Conservation (phyloP, 2,113 vertebrate species). For the Xenus cinereus region DNA sequence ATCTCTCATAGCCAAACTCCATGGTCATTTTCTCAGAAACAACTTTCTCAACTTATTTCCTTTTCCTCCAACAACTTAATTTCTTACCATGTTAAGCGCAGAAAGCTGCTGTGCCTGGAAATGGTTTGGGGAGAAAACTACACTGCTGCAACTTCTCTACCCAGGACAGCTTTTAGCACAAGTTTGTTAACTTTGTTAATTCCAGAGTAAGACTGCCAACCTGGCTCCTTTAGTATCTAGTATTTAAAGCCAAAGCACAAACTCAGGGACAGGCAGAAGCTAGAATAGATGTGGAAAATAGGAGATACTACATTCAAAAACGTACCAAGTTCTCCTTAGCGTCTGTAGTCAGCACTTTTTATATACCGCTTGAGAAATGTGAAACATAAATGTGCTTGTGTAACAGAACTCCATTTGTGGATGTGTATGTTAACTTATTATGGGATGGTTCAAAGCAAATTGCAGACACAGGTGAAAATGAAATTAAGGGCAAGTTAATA, state of each 20-base stretch:
- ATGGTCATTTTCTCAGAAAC: neutral
- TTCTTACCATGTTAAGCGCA: neutral
- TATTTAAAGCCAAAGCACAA: neutral
- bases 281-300: neutral
- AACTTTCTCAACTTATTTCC: neutral
- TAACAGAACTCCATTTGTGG: neutral
- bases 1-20: neutral
- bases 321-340: neutral
- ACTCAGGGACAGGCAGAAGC: neutral
- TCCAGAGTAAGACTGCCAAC: neutral
- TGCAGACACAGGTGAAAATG: constrained; percentile 17
- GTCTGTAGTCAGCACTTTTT: neutral
- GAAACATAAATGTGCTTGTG: neutral
- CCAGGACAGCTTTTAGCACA: neutral
- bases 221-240: neutral
- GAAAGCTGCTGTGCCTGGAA: neutral
- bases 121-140: neutral
- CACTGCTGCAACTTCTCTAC: neutral
- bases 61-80: neutral
- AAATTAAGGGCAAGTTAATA: neutral
- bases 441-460: constrained; percentile 19
- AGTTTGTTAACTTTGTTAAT: neutral
- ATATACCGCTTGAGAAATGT: neutral
- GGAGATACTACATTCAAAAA: neutral
- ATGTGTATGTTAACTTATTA: neutral